phyloP scores from a whole-genome alignment of 1,140 invertebrate genomes.

The Solenopsis invicta region DNA sequence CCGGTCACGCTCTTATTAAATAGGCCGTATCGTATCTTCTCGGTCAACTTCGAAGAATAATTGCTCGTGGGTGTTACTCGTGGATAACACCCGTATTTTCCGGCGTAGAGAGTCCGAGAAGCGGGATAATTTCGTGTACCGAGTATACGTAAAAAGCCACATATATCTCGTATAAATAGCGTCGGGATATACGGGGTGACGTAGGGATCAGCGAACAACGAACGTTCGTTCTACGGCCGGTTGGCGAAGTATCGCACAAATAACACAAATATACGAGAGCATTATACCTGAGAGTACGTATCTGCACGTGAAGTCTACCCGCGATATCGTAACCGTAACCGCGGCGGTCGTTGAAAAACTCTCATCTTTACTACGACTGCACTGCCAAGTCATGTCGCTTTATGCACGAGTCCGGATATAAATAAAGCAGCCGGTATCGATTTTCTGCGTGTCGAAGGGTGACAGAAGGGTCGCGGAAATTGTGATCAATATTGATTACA shows the following conservation, averaged over 20 bases:
- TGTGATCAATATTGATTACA: slow-evolving; percentile 69
- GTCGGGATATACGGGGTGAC: neutral
- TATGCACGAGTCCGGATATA: slow-evolving; percentile 60
- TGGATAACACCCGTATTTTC: slow-evolving; percentile 7
- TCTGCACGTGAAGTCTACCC: neutral
- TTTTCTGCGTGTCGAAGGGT: slow-evolving; percentile 60
- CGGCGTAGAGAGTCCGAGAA: neutral
- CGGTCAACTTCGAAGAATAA: neutral
- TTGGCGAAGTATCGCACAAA: slow-evolving; percentile 17
- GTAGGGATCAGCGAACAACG: slow-evolving; percentile 1
- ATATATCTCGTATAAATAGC: slow-evolving; percentile 45
- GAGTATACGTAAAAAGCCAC: slow-evolving; percentile 9
- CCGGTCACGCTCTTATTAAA: too few relatives aligned
- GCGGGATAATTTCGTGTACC: neutral
- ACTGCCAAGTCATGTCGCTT: neutral
- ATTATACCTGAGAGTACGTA: neutral
- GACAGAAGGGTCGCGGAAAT: slow-evolving; percentile 57
- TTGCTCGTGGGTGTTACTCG: neutral
- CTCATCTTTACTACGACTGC: slow-evolving; percentile 26
- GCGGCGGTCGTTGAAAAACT: neutral
- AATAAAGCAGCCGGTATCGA: slow-evolving; percentile 71
- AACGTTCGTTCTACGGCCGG: neutral
- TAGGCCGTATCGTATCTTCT: neutral
- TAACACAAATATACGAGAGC: neutral
- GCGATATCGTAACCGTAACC: slow-evolving; percentile 25